Evolutionary conservation across 1,140 invertebrate species (phyloP).

Genomic region (Helicoverpa armigera): DNA sequence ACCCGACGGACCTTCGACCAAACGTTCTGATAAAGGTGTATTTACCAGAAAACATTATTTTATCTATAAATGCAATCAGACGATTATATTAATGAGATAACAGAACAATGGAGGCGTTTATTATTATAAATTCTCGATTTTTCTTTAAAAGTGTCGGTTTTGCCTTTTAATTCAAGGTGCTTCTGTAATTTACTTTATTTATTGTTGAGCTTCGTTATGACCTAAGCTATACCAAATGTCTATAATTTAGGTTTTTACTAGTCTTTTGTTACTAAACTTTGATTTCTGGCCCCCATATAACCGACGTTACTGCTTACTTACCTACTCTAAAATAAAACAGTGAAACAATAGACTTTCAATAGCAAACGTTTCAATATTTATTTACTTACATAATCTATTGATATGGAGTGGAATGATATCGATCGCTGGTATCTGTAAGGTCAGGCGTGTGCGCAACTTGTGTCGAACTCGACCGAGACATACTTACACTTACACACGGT

Average conservation of each 20-base stretch:
- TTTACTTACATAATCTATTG: conserved; percentile 36
- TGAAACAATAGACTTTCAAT: neutral
- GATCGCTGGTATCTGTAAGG: conserved; percentile 41
- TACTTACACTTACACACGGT: conserved; percentile 13
- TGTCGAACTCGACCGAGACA: conserved; percentile 38
- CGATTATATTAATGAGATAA: conserved; percentile 29
- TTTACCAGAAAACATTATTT: conserved; percentile 6
- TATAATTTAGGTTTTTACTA: too few relatives aligned
- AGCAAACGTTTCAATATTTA: neutral
- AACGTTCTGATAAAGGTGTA: neutral
- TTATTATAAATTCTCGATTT: conserved; percentile 20
- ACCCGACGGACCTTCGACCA: conserved; percentile 5
- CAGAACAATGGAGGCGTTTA: conserved; percentile 15
- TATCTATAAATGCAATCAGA: neutral
- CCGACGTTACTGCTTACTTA: neutral
- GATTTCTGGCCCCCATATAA: too few relatives aligned
- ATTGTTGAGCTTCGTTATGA: neutral
- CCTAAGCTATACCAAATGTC: too few relatives aligned
- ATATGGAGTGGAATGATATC: conserved; percentile 36
- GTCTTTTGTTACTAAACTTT: too few relatives aligned
- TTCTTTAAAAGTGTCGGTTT: neutral
- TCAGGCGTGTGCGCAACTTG: conserved; percentile 1
- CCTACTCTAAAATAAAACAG: neutral
- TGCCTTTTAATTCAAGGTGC: neutral
- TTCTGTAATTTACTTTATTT: neutral